These are phyloP conservation scores for Trissolcus basalis DNA, from an alignment of 1,140 invertebrate species.

Conservation along the genomic window DNA sequence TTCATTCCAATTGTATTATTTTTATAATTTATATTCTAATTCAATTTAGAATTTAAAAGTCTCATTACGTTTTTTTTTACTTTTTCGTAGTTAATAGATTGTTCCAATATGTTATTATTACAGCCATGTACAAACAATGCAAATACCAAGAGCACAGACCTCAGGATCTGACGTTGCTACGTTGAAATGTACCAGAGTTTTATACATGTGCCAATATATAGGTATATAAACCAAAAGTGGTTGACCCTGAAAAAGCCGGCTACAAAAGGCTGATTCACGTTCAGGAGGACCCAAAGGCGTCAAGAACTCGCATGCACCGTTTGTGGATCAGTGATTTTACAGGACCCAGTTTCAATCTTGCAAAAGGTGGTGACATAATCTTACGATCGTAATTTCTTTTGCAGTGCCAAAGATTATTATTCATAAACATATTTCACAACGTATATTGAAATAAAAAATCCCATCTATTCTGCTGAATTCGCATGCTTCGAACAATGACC, in stretches of 20 bases:
- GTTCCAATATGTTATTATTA: conserved; percentile 12
- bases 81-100: conserved; percentile 15
- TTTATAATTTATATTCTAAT: too few relatives aligned
- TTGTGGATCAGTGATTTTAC: conserved; percentile 58
- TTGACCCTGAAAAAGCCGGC: conserved; percentile 74
- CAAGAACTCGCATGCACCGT: conserved; percentile 47
- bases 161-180: conserved; percentile 21
- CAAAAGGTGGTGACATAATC: conserved; percentile 63
- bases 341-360: conserved; percentile 31
- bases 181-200: conserved; percentile 33
- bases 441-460: conserved; percentile 32
- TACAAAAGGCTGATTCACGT: conserved; percentile 75
- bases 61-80: too few relatives aligned
- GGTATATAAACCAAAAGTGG: conserved; percentile 69
- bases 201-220: conserved; percentile 42
- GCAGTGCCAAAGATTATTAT: conserved; percentile 9
- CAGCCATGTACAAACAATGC: conserved; percentile 27
- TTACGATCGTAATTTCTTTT: conserved; percentile 30
- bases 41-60: too few relatives aligned
- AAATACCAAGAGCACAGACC: conserved; percentile 27
- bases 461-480: conserved; percentile 41
- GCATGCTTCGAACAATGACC: conserved; percentile 36
- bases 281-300: conserved; percentile 41
- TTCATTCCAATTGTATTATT: too few relatives aligned
- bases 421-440: conserved; percentile 37